phyloP scores from a whole-genome alignment of 2,113 vertebrate species.

The Mus pahari region DNA sequence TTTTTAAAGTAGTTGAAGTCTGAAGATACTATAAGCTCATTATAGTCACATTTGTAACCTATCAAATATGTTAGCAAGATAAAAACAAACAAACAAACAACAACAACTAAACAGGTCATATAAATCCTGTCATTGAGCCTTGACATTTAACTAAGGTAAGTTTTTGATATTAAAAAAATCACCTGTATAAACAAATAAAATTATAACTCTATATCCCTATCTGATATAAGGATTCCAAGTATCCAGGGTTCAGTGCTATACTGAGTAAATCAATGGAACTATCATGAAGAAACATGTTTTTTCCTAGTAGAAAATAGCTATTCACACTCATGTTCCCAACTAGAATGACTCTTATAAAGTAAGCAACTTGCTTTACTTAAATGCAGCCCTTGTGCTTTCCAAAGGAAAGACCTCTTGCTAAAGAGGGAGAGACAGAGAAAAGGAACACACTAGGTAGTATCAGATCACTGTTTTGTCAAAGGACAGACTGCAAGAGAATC shows the following conservation, averaged over 20 bases:
- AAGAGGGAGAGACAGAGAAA: background rate
- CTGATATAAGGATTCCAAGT: slow-evolving; percentile 46
- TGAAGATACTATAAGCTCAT: background rate
- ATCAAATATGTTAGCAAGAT: background rate
- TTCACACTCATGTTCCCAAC: background rate
- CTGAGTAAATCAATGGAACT: background rate
- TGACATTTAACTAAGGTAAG: slow-evolving; percentile 53
- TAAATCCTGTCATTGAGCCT: background rate
- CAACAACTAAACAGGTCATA: background rate
- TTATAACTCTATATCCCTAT: background rate
- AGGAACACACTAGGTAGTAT: background rate
- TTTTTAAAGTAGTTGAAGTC: slow-evolving; percentile 40
- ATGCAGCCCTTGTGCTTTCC: slow-evolving; percentile 2
- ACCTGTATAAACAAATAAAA: slow-evolving; percentile 55
- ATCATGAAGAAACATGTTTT: slow-evolving; percentile 37
- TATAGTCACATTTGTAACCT: slow-evolving; percentile 28
- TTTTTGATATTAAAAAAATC: background rate
- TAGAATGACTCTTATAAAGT: slow-evolving; percentile 17
- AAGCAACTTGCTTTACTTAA: slow-evolving; percentile 62
- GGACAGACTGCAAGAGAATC: background rate
- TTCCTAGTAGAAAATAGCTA: slow-evolving; percentile 29
- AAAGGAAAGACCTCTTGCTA: slow-evolving; percentile 60
- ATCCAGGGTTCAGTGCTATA: background rate
- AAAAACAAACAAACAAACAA: background rate
- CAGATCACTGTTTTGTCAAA: background rate